Conservation (phyloP, 2,888 invertebrate species). For the Sceliomorpha sp. region DNA sequence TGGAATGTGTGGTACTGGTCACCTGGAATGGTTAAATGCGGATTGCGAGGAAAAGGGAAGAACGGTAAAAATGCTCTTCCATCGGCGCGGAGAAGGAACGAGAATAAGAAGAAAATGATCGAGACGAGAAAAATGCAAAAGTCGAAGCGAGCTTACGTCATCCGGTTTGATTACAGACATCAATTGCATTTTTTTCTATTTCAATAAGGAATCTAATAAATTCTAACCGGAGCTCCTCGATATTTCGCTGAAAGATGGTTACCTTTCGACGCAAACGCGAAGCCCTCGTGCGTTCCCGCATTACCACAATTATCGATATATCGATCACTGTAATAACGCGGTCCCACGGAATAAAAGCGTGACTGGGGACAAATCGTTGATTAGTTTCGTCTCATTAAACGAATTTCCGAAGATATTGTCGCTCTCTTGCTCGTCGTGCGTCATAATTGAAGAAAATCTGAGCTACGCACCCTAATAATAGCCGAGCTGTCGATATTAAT, state of each 20-base stretch:
- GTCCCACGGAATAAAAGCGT: too few species aligned
- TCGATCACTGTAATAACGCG: too few species aligned
- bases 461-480: slow-evolving; percentile 15
- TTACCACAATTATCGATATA: too few species aligned
- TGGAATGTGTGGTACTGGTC: slow-evolving; percentile 55
- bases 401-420: slow-evolving; percentile 13
- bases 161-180: slow-evolving; percentile 55
- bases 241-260: slow-evolving; percentile 32
- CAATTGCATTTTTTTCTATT: slow-evolving; percentile 57
- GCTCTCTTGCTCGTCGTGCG: slow-evolving; percentile 17
- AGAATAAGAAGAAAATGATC: slow-evolving; percentile 57
- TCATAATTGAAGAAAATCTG: slow-evolving; percentile 32
- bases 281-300: too few species aligned
- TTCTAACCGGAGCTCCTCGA: slow-evolving; percentile 44
- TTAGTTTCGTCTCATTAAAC: slow-evolving; percentile 9
- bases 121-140: slow-evolving; percentile 59
- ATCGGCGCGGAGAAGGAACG: slow-evolving; percentile 42
- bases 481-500: slow-evolving; percentile 42
- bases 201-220: slow-evolving; percentile 57
- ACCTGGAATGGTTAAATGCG: slow-evolving; percentile 58
- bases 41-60: slow-evolving; percentile 49
- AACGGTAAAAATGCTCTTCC: slow-evolving; percentile 55
- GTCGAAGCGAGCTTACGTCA: slow-evolving; percentile 56
- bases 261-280: too few species aligned
- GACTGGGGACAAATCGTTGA: too few species aligned